Evolutionary conservation across 2,113 vertebrate species (phyloP), one percentile per base, ranked within the genome.

Genomic region (Austrofundulus limnaeus): DNA sequence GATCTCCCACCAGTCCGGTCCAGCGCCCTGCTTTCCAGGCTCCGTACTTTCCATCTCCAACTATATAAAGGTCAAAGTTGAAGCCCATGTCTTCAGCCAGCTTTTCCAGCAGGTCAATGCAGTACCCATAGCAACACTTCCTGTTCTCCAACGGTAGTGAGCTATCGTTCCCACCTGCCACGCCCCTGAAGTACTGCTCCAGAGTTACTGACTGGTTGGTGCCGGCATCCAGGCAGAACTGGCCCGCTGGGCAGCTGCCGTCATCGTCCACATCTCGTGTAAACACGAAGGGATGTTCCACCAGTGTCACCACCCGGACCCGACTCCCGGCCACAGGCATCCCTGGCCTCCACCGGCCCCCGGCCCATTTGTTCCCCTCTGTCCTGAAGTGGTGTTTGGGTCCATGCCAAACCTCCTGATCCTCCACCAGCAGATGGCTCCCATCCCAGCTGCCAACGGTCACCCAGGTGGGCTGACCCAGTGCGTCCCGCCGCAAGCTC

Each of bases 261-360:
- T 97, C 96, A 2, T 93, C 93, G 0, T 97, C 95, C 1, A 91
- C 91, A 37, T 94, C 94, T n/a, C 95, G 90, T 0, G 94, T 93
- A 66, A 97, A 97, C 43, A 98, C 95, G 0, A 98, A 97, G 0
- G 95, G 96, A 11, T 96, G 95, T 49, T 98, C 96, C 66, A 97
- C 94, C 63, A 97, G 72, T 0, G 96, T 97, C 53, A 97, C 96
- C 81, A 98, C 96, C 0, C 94, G 85, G 45, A 98, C 85, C 60
- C 86, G 91, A 14, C 19, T 61, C 2, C 80, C 86, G 1, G 14
- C 63, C 45, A 4, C 84, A 0, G 88, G 56, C 48, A 71, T 72
- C 11, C 87, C 87, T 0, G 77, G 47, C 0, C 68, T 23, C 90
- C 91, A 91, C 20, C 74, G 68, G 11, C 58, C 81, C 15, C 65